A percentile compares a stretch with the other conserved stretches of the same genome.
Evolutionary conservation across 2,888 invertebrate species (phyloP).

Genomic region (Drosophila mimica): DNA sequence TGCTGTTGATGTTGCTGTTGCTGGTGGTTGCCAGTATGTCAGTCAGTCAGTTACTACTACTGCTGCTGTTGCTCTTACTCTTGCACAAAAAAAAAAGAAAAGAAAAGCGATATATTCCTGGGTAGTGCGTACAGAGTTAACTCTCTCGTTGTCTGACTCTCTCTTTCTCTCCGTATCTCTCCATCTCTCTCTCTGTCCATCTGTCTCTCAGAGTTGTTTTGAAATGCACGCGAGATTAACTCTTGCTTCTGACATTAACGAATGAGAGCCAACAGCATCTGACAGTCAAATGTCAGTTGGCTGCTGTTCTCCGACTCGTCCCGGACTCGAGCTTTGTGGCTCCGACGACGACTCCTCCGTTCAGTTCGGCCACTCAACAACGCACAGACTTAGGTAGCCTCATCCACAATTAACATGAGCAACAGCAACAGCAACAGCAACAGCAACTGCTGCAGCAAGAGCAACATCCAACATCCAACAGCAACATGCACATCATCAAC

Average conservation of each 20-base stretch:
- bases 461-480: neutral
- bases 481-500: constrained; percentile 7
- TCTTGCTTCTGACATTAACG: constrained; percentile 80
- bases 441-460: neutral
- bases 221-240: constrained; percentile 81
- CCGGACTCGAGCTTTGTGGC: constrained; percentile 3
- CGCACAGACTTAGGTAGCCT: constrained; percentile 45
- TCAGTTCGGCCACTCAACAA: constrained; percentile 17
- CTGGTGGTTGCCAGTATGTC: constrained; percentile 70
- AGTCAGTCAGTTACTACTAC: constrained; percentile 52
- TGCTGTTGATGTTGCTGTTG: constrained; percentile 34
- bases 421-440: constrained; percentile 2
- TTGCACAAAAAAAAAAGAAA: constrained; percentile 30
- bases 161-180: neutral
- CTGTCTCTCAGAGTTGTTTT: constrained; percentile 50
- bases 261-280: constrained; percentile 81
- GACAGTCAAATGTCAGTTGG: constrained; percentile 82
- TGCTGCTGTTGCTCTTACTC: constrained; percentile 31
- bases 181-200: neutral
- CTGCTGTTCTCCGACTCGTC: constrained; percentile 62
- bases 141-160: constrained; percentile 5
- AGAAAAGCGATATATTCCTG: constrained; percentile 49
- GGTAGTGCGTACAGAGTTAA: constrained; percentile 57
- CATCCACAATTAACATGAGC: constrained; percentile 6
- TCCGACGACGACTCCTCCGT: neutral